phyloP scores from a whole-genome alignment of 2,797 vertebrate species.

The Phalanger gymnotis region DNA sequence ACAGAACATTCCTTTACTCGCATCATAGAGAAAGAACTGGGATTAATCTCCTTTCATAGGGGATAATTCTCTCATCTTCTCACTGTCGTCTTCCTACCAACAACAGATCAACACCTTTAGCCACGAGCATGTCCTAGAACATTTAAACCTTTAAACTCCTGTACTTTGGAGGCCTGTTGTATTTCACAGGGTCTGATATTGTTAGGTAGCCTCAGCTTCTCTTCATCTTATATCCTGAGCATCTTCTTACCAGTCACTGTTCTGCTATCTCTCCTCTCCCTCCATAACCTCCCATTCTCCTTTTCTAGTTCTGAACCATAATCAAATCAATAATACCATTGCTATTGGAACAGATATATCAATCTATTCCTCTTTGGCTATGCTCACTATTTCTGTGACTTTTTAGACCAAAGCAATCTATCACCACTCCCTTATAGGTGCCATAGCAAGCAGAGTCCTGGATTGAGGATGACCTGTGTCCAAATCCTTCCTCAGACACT shows the following conservation, averaged over 20 bases:
- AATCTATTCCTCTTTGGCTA: neutral
- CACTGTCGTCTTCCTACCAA: too few species aligned
- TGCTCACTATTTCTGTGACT: neutral
- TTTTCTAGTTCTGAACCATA: neutral
- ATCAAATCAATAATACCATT: neutral
- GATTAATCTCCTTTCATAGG: too few species aligned
- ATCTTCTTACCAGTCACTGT: neutral
- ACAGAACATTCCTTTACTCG: neutral
- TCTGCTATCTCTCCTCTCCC: neutral
- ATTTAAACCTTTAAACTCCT: neutral
- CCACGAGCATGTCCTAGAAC: neutral
- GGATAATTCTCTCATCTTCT: too few species aligned
- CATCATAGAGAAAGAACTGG: neutral
- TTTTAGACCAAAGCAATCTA: neutral
- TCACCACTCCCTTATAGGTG: neutral
- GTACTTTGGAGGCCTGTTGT: neutral
- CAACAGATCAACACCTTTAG: too few species aligned
- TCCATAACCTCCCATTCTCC: neutral
- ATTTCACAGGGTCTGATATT: neutral
- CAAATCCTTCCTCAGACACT: neutral
- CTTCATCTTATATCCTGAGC: neutral
- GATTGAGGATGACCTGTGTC: neutral
- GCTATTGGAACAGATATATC: neutral
- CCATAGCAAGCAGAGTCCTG: neutral
- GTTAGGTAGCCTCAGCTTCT: neutral